phyloP scores from a whole-genome alignment of 2,888 invertebrate genomes.

The Psylliodes chrysocephalus region DNA sequence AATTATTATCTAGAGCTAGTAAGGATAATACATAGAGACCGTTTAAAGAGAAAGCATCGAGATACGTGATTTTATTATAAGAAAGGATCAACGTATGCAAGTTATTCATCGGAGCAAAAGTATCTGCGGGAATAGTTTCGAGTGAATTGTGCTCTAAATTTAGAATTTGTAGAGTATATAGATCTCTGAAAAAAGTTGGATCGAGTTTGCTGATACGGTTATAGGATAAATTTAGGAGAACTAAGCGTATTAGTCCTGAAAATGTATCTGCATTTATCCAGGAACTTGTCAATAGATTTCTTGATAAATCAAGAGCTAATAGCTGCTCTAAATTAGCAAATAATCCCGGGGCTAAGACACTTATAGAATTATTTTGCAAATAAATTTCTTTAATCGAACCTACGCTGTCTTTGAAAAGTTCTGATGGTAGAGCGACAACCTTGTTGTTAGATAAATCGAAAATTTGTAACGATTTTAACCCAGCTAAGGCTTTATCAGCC shows the following conservation, averaged over 20 bases:
- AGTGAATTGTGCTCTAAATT: conserved; percentile 87
- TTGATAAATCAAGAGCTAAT: conserved; percentile 83
- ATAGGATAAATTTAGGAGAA: conserved; percentile 85
- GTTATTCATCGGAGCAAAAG: conserved; percentile 92
- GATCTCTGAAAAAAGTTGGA: conserved; percentile 84
- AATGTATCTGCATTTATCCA: conserved; percentile 90
- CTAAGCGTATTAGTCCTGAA: conserved; percentile 87
- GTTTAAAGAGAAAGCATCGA: conserved; percentile 88
- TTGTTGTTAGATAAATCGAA: conserved; percentile 92
- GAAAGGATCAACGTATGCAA: conserved; percentile 88
- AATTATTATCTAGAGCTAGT: conserved; percentile 87
- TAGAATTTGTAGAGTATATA: conserved; percentile 86
- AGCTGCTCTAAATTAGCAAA: conserved; percentile 87
- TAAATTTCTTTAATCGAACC: conserved; percentile 88
- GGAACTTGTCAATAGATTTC: conserved; percentile 85
- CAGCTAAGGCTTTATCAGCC: conserved; percentile 83
- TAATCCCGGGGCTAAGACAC: conserved; percentile 84
- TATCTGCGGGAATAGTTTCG: conserved; percentile 85
- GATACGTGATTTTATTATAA: conserved; percentile 84
- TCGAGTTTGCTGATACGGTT: conserved; percentile 85
- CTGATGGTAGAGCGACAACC: conserved; percentile 87
- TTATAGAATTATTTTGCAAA: conserved; percentile 91
- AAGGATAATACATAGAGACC: conserved; percentile 88
- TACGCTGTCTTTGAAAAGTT: conserved; percentile 82
- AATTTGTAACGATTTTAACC: conserved; percentile 82